Percentiles rank a stretch among this genome's conserved stretches.
Conservation (phyloP, 2,113 vertebrate genomes). For the Agapornis roseicollis region DNA sequence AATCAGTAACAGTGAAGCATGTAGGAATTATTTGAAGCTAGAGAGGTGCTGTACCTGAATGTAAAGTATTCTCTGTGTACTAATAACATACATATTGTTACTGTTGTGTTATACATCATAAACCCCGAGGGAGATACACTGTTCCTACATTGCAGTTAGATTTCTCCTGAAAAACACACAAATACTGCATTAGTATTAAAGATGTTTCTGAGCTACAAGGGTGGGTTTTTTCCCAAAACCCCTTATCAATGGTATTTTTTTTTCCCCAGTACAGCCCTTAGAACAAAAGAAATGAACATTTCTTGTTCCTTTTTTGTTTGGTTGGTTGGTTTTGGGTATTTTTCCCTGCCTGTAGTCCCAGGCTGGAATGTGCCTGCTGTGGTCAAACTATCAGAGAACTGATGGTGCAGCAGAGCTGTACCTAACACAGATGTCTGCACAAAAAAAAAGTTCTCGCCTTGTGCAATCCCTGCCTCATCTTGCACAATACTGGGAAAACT, state of each 20-base stretch:
- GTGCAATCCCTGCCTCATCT: background rate
- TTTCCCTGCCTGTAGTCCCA: background rate
- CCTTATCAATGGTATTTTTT: no score
- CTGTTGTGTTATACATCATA: background rate
- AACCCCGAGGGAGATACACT: background rate
- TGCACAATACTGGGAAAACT: background rate
- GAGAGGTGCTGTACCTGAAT: background rate
- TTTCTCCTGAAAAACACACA: background rate
- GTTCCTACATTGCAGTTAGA: background rate
- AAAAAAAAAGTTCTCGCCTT: background rate
- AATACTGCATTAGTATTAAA: background rate
- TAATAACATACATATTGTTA: background rate
- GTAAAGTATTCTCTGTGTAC: background rate
- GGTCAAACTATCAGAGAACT: background rate
- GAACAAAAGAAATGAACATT: background rate
- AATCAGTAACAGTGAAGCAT: background rate
- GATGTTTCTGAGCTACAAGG: background rate
- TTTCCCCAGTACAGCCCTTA: background rate
- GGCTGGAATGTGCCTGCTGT: background rate
- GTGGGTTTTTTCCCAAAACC: background rate
- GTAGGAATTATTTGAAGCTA: background rate
- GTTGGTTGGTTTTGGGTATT: rapidly evolving
- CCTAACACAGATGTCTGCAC: background rate
- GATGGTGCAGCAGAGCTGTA: background rate
- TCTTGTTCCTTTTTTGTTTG: background rate